Evolutionary conservation across 1,140 invertebrate species (phyloP), one percentile per base, ranked within the genome.

Genomic region (Monomorium pharaonis): DNA sequence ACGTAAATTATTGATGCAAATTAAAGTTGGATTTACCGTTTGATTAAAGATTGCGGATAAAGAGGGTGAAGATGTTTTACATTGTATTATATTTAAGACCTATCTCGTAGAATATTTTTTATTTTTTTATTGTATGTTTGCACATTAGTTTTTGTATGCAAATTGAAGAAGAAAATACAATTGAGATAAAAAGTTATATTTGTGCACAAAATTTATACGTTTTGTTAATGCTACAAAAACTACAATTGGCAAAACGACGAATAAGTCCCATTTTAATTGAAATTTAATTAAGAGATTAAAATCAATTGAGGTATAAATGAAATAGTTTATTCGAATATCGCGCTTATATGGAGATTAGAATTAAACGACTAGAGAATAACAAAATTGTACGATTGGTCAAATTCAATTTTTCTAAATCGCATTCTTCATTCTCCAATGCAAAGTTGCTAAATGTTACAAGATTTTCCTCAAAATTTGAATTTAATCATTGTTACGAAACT

Each of bases 1-100:
- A 7, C 24, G 37, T 60, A 62, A 77, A 42, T 77, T 77, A 77
- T 63, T 77, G 33, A 63, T 77, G 24, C 37, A 77, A 63, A 77
- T 77, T 21, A 47, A 47, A 63, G 5, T 63, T 77, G 42, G 1
- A 76, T 12, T 37, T 54, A 6, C 18, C 54, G 54, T 47, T 33
- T 37, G 27, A 33, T 62, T 44, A 6, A n/a, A 63, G 21, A 58
- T 58, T 37, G 14, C 24, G 49, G 49, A 75, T 74, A 16, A 24
- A 24, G 12, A 42, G 58, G 9, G 58, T 56, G 18, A 58, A 62
- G 1, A 72, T 51, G 7, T 4, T 44, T 42, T 27, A 75, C 4
- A 5, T 72, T 51, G 12, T 51, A 33, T 33, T 27, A 33, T 54
- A 5, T 54, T 70, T 49, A 30, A 70, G 16, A 27, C 18, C 7